Percentiles rank a stretch among this genome's conserved stretches.
phyloP scores from a whole-genome alignment of 2,888 invertebrate species.

The Mystacides longicornis region DNA sequence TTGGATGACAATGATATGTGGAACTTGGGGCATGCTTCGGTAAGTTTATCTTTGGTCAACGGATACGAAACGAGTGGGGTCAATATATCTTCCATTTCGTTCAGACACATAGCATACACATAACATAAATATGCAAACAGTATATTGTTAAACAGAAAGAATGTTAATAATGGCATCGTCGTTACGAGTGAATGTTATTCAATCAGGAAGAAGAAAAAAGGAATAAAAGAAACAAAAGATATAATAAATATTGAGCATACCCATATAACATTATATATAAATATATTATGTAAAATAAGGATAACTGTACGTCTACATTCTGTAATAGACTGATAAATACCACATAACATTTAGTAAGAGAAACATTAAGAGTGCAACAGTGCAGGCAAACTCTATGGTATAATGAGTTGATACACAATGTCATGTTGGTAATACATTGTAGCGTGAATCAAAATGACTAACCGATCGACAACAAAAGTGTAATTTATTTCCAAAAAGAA shows the following conservation, averaged over 20 bases:
- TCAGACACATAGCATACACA: neutral
- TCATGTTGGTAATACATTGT: too few relatives aligned
- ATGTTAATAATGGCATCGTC: too few relatives aligned
- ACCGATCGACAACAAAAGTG: too few relatives aligned
- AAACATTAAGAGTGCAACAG: slow-evolving; percentile 12
- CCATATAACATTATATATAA: slow-evolving; percentile 3
- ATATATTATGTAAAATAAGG: slow-evolving; percentile 1
- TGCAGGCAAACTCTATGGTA: slow-evolving; percentile 3
- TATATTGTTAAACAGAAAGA: too few relatives aligned
- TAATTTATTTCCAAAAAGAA: too few relatives aligned
- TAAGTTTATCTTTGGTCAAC: neutral
- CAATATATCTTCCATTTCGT: neutral
- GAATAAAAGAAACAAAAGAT: slow-evolving; percentile 15
- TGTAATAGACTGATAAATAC: slow-evolving; percentile 1
- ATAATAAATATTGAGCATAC: slow-evolving; percentile 16
- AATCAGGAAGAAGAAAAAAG: slow-evolving; percentile 9
- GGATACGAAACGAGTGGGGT: neutral
- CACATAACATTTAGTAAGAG: slow-evolving; percentile 12
- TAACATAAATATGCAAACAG: neutral
- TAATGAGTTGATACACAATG: too few relatives aligned
- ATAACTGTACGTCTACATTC: neutral
- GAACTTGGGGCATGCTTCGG: slow-evolving; percentile 26
- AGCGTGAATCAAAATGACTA: too few relatives aligned
- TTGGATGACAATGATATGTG: neutral
- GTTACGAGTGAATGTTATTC: too few relatives aligned